Evolutionary conservation across 2,113 vertebrate genomes (phyloP).

Genomic region (Struthio camelus): DNA sequence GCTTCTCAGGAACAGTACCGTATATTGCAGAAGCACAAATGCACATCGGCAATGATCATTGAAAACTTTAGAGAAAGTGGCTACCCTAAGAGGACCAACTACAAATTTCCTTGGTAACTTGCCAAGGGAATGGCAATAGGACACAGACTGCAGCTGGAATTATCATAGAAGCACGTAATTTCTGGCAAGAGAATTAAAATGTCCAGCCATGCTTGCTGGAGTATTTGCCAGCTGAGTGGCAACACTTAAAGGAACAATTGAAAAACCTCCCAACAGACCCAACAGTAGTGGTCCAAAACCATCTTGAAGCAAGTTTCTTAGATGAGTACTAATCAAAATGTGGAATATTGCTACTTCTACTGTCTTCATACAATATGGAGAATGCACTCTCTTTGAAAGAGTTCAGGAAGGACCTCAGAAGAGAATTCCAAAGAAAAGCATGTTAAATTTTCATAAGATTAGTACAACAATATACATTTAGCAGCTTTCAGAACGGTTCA

Average conservation of each 20-base stretch:
- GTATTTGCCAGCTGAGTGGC: background rate
- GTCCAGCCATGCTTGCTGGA: background rate
- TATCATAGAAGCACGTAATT: background rate
- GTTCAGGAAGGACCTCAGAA: background rate
- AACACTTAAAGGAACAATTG: background rate
- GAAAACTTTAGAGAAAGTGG: background rate
- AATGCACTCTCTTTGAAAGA: background rate
- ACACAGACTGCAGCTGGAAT: background rate
- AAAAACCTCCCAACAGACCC: background rate
- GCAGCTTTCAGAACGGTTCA: background rate
- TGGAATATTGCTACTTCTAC: background rate
- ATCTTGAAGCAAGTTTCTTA: background rate
- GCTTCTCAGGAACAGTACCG: background rate
- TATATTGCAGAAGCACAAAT: background rate
- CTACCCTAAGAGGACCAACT: background rate
- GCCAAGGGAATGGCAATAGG: background rate
- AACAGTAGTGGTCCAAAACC: background rate
- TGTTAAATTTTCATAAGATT: background rate
- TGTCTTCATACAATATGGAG: background rate
- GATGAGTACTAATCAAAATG: background rate
- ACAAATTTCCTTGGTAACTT: background rate
- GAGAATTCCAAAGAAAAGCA: background rate
- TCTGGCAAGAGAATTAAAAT: background rate
- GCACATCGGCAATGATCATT: background rate
- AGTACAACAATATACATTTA: background rate